Evolutionary conservation across 2,113 vertebrate species (phyloP).

Genomic region (Labrus mixtus): DNA sequence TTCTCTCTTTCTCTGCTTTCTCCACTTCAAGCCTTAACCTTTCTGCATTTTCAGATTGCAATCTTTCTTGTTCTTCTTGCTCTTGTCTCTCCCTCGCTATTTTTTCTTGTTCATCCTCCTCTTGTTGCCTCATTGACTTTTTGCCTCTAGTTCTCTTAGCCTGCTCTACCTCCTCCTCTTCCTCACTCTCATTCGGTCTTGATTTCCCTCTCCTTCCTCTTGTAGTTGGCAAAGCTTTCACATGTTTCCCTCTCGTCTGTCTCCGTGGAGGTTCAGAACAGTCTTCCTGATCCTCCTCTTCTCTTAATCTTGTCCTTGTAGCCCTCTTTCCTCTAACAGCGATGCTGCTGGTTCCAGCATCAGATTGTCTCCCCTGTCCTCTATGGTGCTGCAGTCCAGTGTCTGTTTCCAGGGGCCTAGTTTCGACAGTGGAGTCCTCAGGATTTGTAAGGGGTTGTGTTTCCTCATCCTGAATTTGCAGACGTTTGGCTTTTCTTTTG

Average conservation of each 20-base stretch:
- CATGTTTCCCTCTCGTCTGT: conserved; percentile 44
- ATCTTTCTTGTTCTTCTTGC: conserved; percentile 27
- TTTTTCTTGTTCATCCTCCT: conserved; percentile 23
- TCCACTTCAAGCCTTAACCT: conserved; percentile 9
- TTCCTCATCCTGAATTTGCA: conserved; percentile 18
- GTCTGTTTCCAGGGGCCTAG: conserved; percentile 17
- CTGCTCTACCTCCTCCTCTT: conserved; percentile 15
- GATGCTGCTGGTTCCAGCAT: conserved; percentile 23
- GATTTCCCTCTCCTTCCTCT: conserved; percentile 31
- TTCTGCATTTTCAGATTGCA: conserved; percentile 12
- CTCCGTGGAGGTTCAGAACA: conserved; percentile 31
- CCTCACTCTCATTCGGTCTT: conserved; percentile 30
- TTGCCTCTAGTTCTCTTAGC: conserved; percentile 26
- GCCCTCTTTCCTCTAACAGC: conserved; percentile 15
- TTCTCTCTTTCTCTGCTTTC: conserved; percentile 17
- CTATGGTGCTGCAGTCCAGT: background rate
- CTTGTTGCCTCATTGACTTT: conserved; percentile 15
- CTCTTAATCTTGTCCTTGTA: conserved; percentile 14
- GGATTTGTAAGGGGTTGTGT: background rate
- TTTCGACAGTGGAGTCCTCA: conserved; percentile 23
- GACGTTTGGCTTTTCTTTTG: conserved; percentile 38
- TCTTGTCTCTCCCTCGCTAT: conserved; percentile 13
- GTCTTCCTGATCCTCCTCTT: conserved; percentile 29
- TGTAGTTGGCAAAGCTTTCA: conserved; percentile 25
- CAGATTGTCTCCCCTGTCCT: background rate